Base-by-base conservation (phyloP, 2,888 invertebrate species). In the Miltochrista miniata region DNA sequence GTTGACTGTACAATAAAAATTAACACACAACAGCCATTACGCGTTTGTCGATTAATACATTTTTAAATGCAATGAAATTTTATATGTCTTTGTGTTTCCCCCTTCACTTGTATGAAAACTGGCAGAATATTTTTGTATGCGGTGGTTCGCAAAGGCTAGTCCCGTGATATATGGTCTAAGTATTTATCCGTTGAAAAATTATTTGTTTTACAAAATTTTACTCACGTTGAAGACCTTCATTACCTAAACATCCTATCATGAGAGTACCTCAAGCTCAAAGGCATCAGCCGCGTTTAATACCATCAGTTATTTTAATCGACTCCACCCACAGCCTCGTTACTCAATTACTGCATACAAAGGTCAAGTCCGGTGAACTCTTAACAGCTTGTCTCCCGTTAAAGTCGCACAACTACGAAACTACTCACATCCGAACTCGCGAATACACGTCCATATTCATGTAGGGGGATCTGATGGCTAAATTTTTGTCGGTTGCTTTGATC, bases 351-450 rank as follows among this genome's bases (percentile, higher is more conserved):
- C 51, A 66, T 69, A 64, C 59, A 56, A 79, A 83, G 87, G 87
- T 88, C 88, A 89, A 85, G 83, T 81, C 79, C 79, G 72, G 70
- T 81, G 85, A 85, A 82, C 83, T 79, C 74, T 72, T 71, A 74
- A 72, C 79, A 81, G 83, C 79, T 78, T 68, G 72, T 79, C 68
- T 53, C 52, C 52, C 48, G 12, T 47, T 48, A 24, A 46, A 48
- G 52, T 53, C 48, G 36, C 37, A 47, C 45, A 48, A 48, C 12
- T 36, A 45, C 45, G 66, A 38, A 68, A 64, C 60, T 45, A 54
- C 54, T 46, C 41, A 65, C 65, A 60, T 59, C 61, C 65, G 58
- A 52, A 56, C 46, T 61, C 49, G 59, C 62, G 48, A 62, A 64
- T 61, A 54, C 49, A 60, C 70, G 62, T 70, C 64, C 68, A 67